Base-by-base conservation (phyloP, 2,888 invertebrate genomes). In the Octodonta nipae region DNA sequence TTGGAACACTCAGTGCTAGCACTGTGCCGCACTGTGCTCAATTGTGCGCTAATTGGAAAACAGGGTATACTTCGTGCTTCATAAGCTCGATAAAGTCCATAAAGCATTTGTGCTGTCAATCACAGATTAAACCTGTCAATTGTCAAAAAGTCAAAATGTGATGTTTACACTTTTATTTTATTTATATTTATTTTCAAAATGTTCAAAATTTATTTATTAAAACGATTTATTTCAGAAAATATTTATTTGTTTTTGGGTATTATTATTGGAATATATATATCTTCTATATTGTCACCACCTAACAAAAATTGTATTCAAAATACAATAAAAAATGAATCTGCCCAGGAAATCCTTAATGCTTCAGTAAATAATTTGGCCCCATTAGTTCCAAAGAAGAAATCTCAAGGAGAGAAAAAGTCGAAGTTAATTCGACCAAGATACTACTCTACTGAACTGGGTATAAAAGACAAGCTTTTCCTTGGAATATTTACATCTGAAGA, bases 361-460 rank as follows among this genome's bases (percentile, higher is more conserved):
- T 47, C 47, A 4, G 40, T 46, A 4, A 48, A 48, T 30, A 42
- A 46, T 13, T 37, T 44, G 6, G 43, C 41, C 5, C 42, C 43
- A 4, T 44, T 41, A 29, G 40, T 45, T 28, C 26, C 43, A n/a
- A 37, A 42, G 4, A 50, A 47, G 28, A 51, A 45, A 40, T 44
- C 28, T 27, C 26, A 10, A 4, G 6, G 20, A 7, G n/a, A 20
- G n/a, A 49, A 49, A 17, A 55, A 55, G 33, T 37, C 47, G 51
- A 71, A 74, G 45, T 68, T 86, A 42, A 69, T 81, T 32, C 73
- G 95, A 2, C 91, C 93, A 1, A 70, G 93, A 13, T 96, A 91
- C 65, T 92, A 89, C 55, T 88, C 87, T 28, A 89, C 93, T 0
- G 96, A 96, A 60, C 71, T 96, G 33, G 93, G 91, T 11, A 92